Evolutionary conservation across 1,140 invertebrate genomes (phyloP).

Genomic region (Calliphora vicina): DNA sequence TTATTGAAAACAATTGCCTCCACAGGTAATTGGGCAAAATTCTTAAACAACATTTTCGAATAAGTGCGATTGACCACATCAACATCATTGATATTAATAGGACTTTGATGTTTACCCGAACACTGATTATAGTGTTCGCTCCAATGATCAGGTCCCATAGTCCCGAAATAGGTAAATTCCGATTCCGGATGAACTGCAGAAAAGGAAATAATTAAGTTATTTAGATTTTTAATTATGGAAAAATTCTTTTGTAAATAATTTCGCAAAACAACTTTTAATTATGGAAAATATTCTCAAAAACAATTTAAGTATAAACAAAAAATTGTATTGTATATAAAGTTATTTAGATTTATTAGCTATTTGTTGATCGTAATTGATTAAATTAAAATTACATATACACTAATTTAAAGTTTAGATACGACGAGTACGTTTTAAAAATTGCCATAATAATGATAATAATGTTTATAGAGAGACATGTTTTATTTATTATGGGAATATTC

Average conservation of each 20-base stretch:
- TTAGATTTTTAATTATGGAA: too few relatives aligned
- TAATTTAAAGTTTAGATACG: not conserved
- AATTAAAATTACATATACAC: not conserved
- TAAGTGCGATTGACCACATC: slow-evolving; percentile 63
- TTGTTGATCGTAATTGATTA: not conserved
- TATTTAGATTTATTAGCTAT: not conserved
- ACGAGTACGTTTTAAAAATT: not conserved
- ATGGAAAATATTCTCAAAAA: too few relatives aligned
- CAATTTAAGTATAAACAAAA: not conserved
- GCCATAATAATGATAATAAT: too few relatives aligned
- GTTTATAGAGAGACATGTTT: too few relatives aligned
- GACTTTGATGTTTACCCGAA: slow-evolving; percentile 81
- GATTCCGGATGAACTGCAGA: not conserved
- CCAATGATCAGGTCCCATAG: slow-evolving; percentile 75
- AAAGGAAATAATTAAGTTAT: not conserved
- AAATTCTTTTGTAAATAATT: too few relatives aligned
- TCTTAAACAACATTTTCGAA: slow-evolving; percentile 67
- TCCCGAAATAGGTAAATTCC: slow-evolving; percentile 47
- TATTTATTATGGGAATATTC: too few relatives aligned
- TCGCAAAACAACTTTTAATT: too few relatives aligned
- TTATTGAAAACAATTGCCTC: slow-evolving; percentile 73
- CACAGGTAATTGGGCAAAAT: slow-evolving; percentile 68
- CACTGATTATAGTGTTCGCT: slow-evolving; percentile 73
- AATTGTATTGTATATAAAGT: not conserved
- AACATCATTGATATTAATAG: slow-evolving; percentile 80